Conservation (phyloP, 2,113 vertebrate species). For the Empidonax alnorum region DNA sequence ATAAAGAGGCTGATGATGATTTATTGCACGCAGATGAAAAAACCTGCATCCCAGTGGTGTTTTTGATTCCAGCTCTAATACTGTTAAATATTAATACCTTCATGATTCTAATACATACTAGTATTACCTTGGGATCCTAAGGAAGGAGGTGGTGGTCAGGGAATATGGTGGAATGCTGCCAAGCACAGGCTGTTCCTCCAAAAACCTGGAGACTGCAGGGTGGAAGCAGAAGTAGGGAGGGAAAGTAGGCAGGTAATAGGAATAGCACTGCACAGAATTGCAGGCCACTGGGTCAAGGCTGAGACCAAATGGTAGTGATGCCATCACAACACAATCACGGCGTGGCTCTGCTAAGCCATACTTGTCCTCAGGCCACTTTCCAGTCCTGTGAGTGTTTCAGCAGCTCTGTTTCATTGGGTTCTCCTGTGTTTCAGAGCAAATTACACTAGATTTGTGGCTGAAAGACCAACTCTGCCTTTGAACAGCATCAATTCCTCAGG, state of each 20-base stretch:
- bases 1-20: conserved; percentile 44
- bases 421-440: background rate
- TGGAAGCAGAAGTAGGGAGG: background rate
- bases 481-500: background rate
- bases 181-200: background rate
- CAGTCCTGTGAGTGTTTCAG: background rate
- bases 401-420: background rate
- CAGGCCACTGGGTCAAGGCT: background rate
- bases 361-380: background rate
- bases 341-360: background rate
- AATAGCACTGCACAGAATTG: background rate
- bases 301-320: background rate
- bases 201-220: background rate
- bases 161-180: background rate
- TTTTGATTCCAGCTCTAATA: conserved; percentile 20
- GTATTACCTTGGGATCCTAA: background rate
- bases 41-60: background rate
- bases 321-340: background rate
- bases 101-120: conserved; percentile 26
- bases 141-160: background rate
- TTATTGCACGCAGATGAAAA: conserved; percentile 13
- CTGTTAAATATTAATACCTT: conserved; percentile 53
- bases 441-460: background rate
- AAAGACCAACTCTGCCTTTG: background rate
- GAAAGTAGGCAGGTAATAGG: background rate